Base-by-base conservation (phyloP, 2,113 vertebrate genomes). In the Axis porcinus region DNA sequence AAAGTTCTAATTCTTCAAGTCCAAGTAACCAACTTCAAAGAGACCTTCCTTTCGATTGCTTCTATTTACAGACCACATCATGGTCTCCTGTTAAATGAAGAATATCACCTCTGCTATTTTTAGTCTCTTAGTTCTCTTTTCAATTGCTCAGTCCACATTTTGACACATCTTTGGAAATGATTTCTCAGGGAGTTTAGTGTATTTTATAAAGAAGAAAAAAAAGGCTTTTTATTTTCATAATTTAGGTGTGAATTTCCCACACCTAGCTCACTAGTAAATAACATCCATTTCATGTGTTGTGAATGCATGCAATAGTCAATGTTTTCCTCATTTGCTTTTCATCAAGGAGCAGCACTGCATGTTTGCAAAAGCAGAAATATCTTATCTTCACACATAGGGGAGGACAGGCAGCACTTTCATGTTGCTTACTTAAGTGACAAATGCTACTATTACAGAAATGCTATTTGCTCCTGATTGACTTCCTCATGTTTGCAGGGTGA, bases 91-190 rank as follows among this genome's bases (percentile, higher is more conserved):
- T 76, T 54, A 87, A 40, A 60, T 4, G 7, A 2, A 87, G 54
- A 91, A 55, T 11, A 7, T 23, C 1, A 1, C 40, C 52, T 70
- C 10, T 16, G 82, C 28, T 96, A 96, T 95, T 94, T 95, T 97
- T 55, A 97, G 79, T 9, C 19, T 84, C 82, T 17, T 47, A 57
- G 50, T 94, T 95, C 86, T 64, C 28, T 36, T 91, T 40, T 64
- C 74, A 90, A 3, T 74, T 92, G 74, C 84, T 97, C 54, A 58
- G 54, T 94, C 64, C 86, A 86, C 58, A 54, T 47, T 50, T 78
- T 88, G 86, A 86, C 54, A 90, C 70, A 82, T 43, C 64, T 96
- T 60, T 95, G 58, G 58, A 95, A 97, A 97, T 15, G 40, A 81
- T 94, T 50, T 52, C 13, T 89, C 40, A 67, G 28, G 95, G 89